Percentiles rank a stretch among this genome's conserved stretches.
Conservation (phyloP, 2,888 invertebrate species). For the Odontothrips loti region DNA sequence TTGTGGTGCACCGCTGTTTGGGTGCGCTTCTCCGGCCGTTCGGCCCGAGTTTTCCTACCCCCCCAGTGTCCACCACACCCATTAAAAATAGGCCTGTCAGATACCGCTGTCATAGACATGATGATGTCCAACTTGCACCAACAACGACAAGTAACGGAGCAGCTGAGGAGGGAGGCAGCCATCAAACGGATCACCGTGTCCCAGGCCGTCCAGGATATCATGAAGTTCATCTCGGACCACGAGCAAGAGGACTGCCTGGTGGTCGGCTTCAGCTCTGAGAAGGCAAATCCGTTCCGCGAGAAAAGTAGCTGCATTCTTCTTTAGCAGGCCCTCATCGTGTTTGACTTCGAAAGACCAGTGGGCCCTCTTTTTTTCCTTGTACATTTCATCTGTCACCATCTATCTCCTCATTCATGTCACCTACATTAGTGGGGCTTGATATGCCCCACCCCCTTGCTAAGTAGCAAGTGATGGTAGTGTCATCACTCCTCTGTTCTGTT, state of each 20-base stretch:
- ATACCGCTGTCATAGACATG: conserved; percentile 86
- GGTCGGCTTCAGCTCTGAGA: conserved; percentile 89
- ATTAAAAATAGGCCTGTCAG: conserved; percentile 77
- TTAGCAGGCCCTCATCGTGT: conserved; percentile 47
- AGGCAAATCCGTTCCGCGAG: conserved; percentile 92
- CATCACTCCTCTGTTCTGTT: neutral
- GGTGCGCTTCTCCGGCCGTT: neutral
- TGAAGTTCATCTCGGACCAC: conserved; percentile 85
- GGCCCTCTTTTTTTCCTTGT: neutral
- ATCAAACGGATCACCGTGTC: conserved; percentile 80
- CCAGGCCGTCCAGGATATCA: conserved; percentile 86
- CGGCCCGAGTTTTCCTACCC: neutral
- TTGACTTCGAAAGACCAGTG: neutral
- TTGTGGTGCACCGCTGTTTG: neutral
- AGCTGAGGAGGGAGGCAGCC: conserved; percentile 84
- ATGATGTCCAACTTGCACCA: conserved; percentile 92
- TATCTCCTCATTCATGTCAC: neutral
- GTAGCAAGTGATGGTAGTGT: conserved; percentile 1
- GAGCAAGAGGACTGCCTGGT: conserved; percentile 89
- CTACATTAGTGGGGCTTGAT: neutral
- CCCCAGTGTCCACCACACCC: conserved; percentile 40
- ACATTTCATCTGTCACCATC: conserved; percentile 1
- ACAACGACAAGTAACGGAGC: conserved; percentile 89
- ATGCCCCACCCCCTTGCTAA: conserved; percentile 13
- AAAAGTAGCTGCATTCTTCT: conserved; percentile 83